Evolutionary conservation across 2,888 invertebrate species (phyloP).

Genomic region (Eremobia ochroleuca): DNA sequence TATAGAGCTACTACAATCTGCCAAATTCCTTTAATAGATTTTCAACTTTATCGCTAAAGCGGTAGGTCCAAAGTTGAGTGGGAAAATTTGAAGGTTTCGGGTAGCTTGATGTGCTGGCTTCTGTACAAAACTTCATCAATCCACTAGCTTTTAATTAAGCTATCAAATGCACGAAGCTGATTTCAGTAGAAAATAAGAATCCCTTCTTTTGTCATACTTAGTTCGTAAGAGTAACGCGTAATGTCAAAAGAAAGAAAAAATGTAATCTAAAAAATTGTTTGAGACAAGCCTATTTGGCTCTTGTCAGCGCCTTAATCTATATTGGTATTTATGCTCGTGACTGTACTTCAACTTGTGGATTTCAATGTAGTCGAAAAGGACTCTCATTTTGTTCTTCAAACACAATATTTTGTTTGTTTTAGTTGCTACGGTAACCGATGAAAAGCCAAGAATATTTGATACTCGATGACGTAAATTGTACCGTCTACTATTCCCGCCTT

Average conservation of each 20-base stretch:
- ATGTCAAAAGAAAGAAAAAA: background rate
- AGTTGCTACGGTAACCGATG: conserved; percentile 17
- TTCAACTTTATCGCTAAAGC: too few species aligned
- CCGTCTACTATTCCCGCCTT: conserved; percentile 28
- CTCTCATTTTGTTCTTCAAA: background rate
- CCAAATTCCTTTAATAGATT: too few species aligned
- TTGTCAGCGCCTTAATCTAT: too few species aligned
- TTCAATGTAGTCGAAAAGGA: background rate
- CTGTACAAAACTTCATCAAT: too few species aligned
- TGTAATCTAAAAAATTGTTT: too few species aligned
- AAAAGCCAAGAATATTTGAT: conserved; percentile 26
- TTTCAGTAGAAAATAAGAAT: background rate
- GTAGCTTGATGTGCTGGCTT: too few species aligned
- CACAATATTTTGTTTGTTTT: background rate
- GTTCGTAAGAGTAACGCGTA: background rate
- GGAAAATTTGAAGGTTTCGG: too few species aligned
- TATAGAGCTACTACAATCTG: too few species aligned
- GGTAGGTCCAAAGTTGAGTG: too few species aligned
- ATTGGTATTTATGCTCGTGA: background rate
- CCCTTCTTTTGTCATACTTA: background rate
- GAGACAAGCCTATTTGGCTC: too few species aligned
- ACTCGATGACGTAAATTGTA: conserved; percentile 24
- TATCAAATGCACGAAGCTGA: background rate
- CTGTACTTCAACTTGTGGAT: background rate
- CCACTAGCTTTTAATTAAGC: background rate